Evolutionary conservation across 1,140 invertebrate genomes (phyloP).

Genomic region (Megathymus violae): DNA sequence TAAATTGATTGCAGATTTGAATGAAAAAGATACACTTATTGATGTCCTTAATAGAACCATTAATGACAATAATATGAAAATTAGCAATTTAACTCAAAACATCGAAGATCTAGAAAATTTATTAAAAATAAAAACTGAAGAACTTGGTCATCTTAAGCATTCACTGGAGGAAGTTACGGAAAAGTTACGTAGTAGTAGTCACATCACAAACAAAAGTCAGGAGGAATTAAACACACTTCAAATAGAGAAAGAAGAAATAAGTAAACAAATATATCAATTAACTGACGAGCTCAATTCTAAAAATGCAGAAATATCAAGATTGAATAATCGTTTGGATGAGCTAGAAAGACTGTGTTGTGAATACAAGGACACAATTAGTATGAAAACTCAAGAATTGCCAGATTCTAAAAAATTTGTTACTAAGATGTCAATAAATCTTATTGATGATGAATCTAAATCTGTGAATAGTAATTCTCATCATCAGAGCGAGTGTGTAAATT

Average conservation of each 20-base stretch:
- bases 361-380: conserved; percentile 48
- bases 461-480: neutral
- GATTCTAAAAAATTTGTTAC: conserved; percentile 67
- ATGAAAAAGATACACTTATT: conserved; percentile 65
- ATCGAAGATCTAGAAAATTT: conserved; percentile 51
- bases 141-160: conserved; percentile 51
- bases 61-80: conserved; percentile 47
- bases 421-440: conserved; percentile 63
- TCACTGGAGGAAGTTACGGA: conserved; percentile 47
- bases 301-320: conserved; percentile 53
- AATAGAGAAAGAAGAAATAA: conserved; percentile 58
- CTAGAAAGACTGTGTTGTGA: conserved; percentile 45
- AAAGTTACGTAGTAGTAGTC: conserved; percentile 45
- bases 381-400: conserved; percentile 68
- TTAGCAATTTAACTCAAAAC: conserved; percentile 49
- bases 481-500: too few species aligned
- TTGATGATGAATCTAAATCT: conserved; percentile 46
- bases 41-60: conserved; percentile 55
- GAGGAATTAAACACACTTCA: conserved; percentile 57
- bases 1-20: conserved; percentile 60
- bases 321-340: conserved; percentile 49
- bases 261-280: conserved; percentile 49
- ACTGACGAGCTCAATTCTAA: conserved; percentile 58
- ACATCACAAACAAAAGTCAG: conserved; percentile 41
- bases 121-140: conserved; percentile 57